Evolutionary conservation across 2,113 vertebrate species (phyloP).

Genomic region (Tauraco erythrolophus): DNA sequence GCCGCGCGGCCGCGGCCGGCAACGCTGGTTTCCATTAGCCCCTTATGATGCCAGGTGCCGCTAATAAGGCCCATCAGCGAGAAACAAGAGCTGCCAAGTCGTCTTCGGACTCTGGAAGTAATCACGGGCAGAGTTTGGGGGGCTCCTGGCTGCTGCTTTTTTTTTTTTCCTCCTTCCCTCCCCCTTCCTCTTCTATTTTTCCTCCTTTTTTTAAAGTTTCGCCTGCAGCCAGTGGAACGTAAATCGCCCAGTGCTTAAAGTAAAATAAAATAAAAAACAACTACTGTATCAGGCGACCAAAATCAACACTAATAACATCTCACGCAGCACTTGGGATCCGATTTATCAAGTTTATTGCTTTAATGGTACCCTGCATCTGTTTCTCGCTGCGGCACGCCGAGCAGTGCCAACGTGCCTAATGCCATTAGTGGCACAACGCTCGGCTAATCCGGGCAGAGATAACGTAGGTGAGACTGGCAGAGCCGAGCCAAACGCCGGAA

Average conservation of each 20-base stretch:
- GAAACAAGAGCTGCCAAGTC: slow-evolving; percentile 81
- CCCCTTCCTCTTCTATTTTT: background rate
- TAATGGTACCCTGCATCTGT: slow-evolving; percentile 64
- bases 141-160: background rate
- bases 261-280: slow-evolving; percentile 35
- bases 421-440: slow-evolving; percentile 29
- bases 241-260: slow-evolving; percentile 40
- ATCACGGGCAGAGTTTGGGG: slow-evolving; percentile 67
- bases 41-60: slow-evolving; percentile 85
- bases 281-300: slow-evolving; percentile 50
- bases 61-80: slow-evolving; percentile 88
- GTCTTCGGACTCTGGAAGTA: slow-evolving; percentile 81
- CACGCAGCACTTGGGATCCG: slow-evolving; percentile 47
- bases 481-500: background rate
- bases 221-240: background rate
- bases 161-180: background rate
- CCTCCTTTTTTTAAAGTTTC: background rate
- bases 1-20: slow-evolving; percentile 67
- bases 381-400: slow-evolving; percentile 56
- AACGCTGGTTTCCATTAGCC: slow-evolving; percentile 86
- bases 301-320: slow-evolving; percentile 67
- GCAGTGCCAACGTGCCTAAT: slow-evolving; percentile 62
- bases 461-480: background rate
- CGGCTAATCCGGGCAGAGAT: slow-evolving; percentile 46
- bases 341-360: slow-evolving; percentile 65